Evolutionary conservation across 92 coral and sea anemone genomes (phyloP).

Genomic region (Umimayanthus kanabou): DNA sequence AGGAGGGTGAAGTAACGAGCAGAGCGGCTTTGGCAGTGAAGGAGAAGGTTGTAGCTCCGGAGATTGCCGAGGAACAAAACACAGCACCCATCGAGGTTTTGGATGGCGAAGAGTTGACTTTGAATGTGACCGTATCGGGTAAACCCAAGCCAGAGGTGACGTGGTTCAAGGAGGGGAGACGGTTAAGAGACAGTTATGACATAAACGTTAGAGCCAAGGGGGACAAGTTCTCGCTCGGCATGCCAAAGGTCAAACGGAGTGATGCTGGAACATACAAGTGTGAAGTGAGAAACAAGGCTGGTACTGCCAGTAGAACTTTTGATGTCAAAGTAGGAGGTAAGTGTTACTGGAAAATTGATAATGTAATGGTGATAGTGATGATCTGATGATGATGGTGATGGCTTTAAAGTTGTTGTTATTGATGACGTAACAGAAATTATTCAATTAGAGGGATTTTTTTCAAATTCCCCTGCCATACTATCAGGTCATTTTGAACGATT

Average conservation of each 20-base stretch:
- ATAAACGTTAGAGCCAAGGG: background rate
- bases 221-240: background rate
- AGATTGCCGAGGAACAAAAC: slow-evolving; percentile 57
- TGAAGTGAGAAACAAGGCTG: slow-evolving; percentile 32
- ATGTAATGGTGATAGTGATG: no score
- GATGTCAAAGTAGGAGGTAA: slow-evolving; percentile 11
- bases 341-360: no score
- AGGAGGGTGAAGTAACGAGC: slow-evolving; percentile 73
- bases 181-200: slow-evolving; percentile 19
- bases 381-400: no score
- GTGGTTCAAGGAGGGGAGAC: slow-evolving; percentile 69
- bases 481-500: background rate
- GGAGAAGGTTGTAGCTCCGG: slow-evolving; percentile 59
- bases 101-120: slow-evolving; percentile 63
- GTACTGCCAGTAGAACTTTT: slow-evolving; percentile 5
- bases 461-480: no score
- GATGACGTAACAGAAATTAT: no score
- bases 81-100: slow-evolving; percentile 46
- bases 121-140: slow-evolving; percentile 60
- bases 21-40: slow-evolving; percentile 54
- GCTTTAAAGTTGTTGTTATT: no score
- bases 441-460: no score
- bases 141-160: slow-evolving; percentile 63
- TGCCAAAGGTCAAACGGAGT: slow-evolving; percentile 6
- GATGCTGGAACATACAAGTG: slow-evolving; percentile 24